Evolutionary conservation across 2,888 invertebrate genomes (phyloP).

Genomic region (Drosophila stalkeri): DNA sequence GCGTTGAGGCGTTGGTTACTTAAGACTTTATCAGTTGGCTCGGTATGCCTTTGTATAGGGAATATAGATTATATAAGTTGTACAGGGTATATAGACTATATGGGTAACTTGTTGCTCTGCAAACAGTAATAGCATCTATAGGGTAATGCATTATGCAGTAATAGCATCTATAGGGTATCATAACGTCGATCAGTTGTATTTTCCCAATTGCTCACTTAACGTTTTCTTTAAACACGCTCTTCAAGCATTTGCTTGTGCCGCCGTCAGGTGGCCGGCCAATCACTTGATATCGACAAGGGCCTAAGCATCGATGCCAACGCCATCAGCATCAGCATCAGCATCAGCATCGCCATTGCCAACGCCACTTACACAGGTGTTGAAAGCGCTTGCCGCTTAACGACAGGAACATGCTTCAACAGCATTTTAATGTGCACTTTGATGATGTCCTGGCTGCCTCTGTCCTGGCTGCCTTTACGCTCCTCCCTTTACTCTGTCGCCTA

Average conservation of each 20-base stretch:
- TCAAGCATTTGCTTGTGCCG: slow-evolving; percentile 17
- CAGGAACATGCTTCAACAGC: slow-evolving; percentile 61
- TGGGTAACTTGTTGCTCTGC: background rate
- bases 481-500: slow-evolving; percentile 1
- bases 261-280: slow-evolving; percentile 13
- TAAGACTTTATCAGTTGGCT: background rate
- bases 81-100: background rate
- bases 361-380: slow-evolving; percentile 60
- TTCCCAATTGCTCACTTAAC: background rate
- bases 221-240: slow-evolving; percentile 10
- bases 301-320: slow-evolving; percentile 21
- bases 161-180: background rate
- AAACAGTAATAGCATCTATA: background rate
- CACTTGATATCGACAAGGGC: slow-evolving; percentile 16
- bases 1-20: background rate
- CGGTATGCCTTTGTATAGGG: background rate
- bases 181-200: background rate
- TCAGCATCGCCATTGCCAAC: slow-evolving; percentile 2
- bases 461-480: background rate
- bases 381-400: slow-evolving; percentile 50
- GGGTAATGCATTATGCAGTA: background rate
- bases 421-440: slow-evolving; percentile 62
- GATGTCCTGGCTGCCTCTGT: slow-evolving; percentile 13
- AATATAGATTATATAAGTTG: background rate
- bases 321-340: background rate